These are phyloP conservation scores for Aporrectodea caliginosa DNA, from an alignment of 1,140 invertebrate species.

Conservation along the genomic window DNA sequence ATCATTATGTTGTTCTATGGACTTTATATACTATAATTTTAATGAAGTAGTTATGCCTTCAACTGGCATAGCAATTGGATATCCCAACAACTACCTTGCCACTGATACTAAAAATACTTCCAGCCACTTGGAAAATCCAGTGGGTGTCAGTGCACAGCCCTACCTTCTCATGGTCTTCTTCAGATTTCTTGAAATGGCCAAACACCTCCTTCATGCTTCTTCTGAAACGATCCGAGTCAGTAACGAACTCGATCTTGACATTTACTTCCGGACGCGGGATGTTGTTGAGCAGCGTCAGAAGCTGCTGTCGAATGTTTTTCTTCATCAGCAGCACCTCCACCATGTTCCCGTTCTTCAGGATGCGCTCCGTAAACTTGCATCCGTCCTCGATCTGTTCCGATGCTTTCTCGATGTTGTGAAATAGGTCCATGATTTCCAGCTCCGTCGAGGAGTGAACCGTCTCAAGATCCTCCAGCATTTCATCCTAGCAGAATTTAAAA, in stretches of 20 bases:
- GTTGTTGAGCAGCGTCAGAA: slow-evolving; percentile 72
- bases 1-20: too few relatives aligned
- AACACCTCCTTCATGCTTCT: slow-evolving; percentile 59
- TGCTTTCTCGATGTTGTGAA: slow-evolving; percentile 72
- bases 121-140: too few relatives aligned
- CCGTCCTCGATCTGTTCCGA: slow-evolving; percentile 78
- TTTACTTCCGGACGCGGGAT: slow-evolving; percentile 73
- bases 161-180: neutral
- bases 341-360: slow-evolving; percentile 72
- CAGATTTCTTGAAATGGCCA: slow-evolving; percentile 41
- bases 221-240: slow-evolving; percentile 74
- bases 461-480: slow-evolving; percentile 70
- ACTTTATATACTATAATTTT: too few relatives aligned
- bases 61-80: too few relatives aligned
- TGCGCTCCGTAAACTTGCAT: slow-evolving; percentile 72
- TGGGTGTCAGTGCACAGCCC: too few relatives aligned
- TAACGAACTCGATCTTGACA: slow-evolving; percentile 75
- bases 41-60: too few relatives aligned
- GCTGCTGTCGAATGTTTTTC: slow-evolving; percentile 69
- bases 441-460: slow-evolving; percentile 77
- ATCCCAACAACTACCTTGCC: too few relatives aligned
- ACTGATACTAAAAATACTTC: too few relatives aligned
- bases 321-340: slow-evolving; percentile 64
- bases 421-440: slow-evolving; percentile 79
- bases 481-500: slow-evolving; percentile 57